These are phyloP conservation scores for Megalurothrips usitatus DNA, from an alignment of 2,888 invertebrate species.

Conservation along the genomic window DNA sequence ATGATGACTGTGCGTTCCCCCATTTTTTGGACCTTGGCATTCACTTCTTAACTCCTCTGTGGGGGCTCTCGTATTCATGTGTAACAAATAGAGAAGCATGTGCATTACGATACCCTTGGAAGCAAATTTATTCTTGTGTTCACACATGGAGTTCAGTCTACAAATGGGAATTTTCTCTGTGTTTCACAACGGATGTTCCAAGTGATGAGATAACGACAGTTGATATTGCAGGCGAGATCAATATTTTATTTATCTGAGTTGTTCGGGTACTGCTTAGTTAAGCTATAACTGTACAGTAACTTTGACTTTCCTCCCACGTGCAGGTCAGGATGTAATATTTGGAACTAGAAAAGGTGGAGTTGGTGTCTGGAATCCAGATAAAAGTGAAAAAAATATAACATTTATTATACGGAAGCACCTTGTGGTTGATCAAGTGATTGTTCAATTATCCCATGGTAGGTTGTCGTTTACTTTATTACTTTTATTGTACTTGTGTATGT, in stretches of 20 bases:
- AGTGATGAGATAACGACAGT: background rate
- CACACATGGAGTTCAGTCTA: background rate
- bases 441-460: background rate
- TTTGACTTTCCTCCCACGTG: background rate
- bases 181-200: background rate
- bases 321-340: background rate
- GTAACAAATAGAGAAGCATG: background rate
- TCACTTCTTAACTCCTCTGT: background rate
- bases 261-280: background rate
- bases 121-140: background rate
- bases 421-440: background rate
- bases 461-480: no score
- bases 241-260: background rate
- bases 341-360: background rate
- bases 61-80: background rate
- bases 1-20: background rate
- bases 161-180: background rate
- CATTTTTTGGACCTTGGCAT: background rate
- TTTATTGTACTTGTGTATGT: background rate
- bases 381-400: background rate
- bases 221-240: background rate
- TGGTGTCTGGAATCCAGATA: background rate
- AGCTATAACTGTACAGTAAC: background rate
- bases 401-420: background rate
- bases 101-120: background rate